Evolutionary conservation across 2,797 vertebrate species (phyloP), one percentile per base, ranked within the genome.

Genomic region (Poeciliopsis paucimaculata): DNA sequence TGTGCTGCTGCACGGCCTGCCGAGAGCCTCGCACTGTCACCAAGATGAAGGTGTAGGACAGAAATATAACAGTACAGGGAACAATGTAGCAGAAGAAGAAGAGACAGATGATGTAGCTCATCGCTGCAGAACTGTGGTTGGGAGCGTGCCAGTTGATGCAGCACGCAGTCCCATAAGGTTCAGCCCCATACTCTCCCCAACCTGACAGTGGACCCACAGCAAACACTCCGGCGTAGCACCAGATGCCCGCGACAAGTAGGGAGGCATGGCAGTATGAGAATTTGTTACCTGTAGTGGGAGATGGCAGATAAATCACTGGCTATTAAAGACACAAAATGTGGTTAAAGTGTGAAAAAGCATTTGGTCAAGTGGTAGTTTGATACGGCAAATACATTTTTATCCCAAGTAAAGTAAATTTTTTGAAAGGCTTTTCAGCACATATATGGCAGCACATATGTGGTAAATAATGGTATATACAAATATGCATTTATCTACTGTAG

Each of bases 81-180:
- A 97, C 83, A 0, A 97, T 85, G 90, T 97, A 97, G 92, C 97
- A 97, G 95, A 96, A 97, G 91, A 97, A 71, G 89, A 97, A 95
- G 82, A 98, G 96, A 82, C 94, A 94, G 62, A 96, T 28, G 84
- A 97, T 96, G 94, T 97, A 97, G 94, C 95, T 95, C 84, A 94
- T 93, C 55, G 96, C 96, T 11, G 88, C 92, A 5, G 82, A 66
- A 81, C 86, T 94, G 47, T 79, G 66, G 85, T 90, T 93, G 0
- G 96, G 91, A 0, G 94, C 88, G 0, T 93, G 87, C 97, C 97
- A 97, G 72, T 93, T 66, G 89, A 98, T 96, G 93, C 97, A 97
- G 95, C 97, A 97, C 11, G 97, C 96, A 0, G 97, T 97, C 9
- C 97, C 97, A 0, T 97, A 97, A 26, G 97, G 97, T 92, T 97